Base-by-base conservation (phyloP, 53 echinoderm and acorn worm species). In the Pentamera pediparva region DNA sequence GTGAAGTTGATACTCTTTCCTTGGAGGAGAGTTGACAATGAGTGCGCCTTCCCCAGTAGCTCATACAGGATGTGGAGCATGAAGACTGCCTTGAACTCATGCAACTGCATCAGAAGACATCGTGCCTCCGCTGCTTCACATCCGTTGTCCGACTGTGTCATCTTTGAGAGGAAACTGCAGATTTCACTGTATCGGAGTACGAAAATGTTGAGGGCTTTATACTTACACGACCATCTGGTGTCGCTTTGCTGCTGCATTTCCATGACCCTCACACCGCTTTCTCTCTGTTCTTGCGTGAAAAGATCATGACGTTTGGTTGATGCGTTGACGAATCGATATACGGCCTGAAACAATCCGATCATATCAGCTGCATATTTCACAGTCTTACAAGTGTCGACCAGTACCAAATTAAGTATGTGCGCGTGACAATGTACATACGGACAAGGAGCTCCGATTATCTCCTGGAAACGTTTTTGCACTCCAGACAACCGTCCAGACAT, bases 21-120 rank as follows among this genome's bases (percentile, higher is more conserved):
- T 7, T 50, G 50, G 50, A 50, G 50, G 22, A 50, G 50, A 50
- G 50, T 50, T 50, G 50, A 50, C 50, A 50, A 22, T 4, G 7
- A 50, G 7, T 50, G 50, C 50, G 50, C 50, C 50, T 50, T 50
- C 50, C 50, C 50, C 3, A 50, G 50, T 3, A 50, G 50, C 22
- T 50, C 50, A 50, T 50, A 50, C 50, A 50, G 50, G 50, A 50
- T 50, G 50, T 50, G 50, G 50, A 50, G 50, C 50, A 50, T 50
- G 50, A 50, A 50, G 7, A 50, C 50, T 50, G 50, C 50, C 50
- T 50, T 50, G 50, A 50, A 50, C 50, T 50, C 50, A 50, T 50
- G 50, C 50, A 50, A 50, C 22, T 50, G 50, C 7, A 22, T 22
- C 18, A 50, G 50, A 6, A 50, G 50, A 50, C 50, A 18, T 19